These are phyloP conservation scores for Steatocranus sp. DNA, from an alignment of 2,797 vertebrate genomes.

Conservation along the genomic window DNA sequence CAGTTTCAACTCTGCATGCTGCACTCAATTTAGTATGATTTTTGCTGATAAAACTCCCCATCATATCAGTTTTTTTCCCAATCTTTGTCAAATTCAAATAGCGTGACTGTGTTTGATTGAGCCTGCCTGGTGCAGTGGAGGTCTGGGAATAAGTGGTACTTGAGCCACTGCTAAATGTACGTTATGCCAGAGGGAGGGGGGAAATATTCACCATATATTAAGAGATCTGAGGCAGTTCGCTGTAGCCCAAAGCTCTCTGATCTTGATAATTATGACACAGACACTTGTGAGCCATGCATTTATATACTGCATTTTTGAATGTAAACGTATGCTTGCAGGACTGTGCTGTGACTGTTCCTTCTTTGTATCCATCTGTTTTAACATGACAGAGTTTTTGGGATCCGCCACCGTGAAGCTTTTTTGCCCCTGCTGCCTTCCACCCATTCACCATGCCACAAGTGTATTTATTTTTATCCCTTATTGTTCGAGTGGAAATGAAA, in stretches of 20 bases:
- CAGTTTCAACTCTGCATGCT: constrained; percentile 33
- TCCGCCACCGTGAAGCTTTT: not conserved
- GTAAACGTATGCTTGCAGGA: not conserved
- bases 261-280: not conserved
- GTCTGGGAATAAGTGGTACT: constrained; percentile 18
- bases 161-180: constrained; percentile 9
- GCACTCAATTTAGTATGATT: constrained; percentile 30
- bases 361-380: not conserved
- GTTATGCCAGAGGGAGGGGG: not conserved
- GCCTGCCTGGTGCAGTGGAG: not conserved
- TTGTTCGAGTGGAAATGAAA: constrained; percentile 8
- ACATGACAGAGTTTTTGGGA: not conserved
- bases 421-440: not conserved
- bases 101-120: constrained; percentile 17
- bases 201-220: not conserved
- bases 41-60: constrained; percentile 33
- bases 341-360: not conserved
- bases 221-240: not conserved
- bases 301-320: not conserved
- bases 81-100: constrained; percentile 30
- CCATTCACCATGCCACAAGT: not conserved
- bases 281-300: not conserved
- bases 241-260: not conserved
- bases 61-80: not conserved
- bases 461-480: constrained; percentile 20